Base-by-base conservation (phyloP, 2,113 vertebrate species). In the Sturnira hondurensis region DNA sequence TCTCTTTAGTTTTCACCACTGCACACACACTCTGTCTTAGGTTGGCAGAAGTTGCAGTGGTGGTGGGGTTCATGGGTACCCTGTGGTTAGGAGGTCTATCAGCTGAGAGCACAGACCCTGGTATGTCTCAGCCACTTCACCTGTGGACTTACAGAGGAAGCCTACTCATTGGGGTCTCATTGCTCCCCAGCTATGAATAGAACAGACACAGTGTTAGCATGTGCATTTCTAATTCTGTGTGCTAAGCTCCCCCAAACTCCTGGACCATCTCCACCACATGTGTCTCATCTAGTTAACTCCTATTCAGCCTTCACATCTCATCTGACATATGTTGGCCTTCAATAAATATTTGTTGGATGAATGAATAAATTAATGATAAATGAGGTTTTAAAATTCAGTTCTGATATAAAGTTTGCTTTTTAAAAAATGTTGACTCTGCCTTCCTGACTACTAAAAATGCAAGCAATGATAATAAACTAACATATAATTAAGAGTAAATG, bases 371-470 rank as follows among this genome's bases (percentile, higher is more conserved):
- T n/a, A 86, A 86, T 71, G 52, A 41, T 81, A 82, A 96, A 58
- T 50, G 43, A 52, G 19, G 43, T 47, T 94, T 90, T 93, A 74
- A 83, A 88, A 91, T 89, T 96, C 54, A 81, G 45, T 88, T 73
- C 47, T 93, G 61, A 80, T 86, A 45, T 1, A 73, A 84, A 83
- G 16, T 63, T 96, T 76, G 36, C 74, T 76, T 94, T 93, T 92
- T 36, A 6, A 54, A 92, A 74, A 97, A 85, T 41, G 24, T 76
- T 88, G 65, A 68, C 24, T 86, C 63, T 93, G 54, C 24, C 8
- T 2, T 84, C n/a, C 54, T 83, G 41, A 82, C 26, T 85, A 71
- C 52, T 91, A 56, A 93, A 87, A 89, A 50, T 73, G 10, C 15
- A 91, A 88, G 38, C 43, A 45, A 15, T 67, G 68, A 45, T 83